A percentile compares a stretch with the other conserved stretches of the same genome.
Conservation (phyloP, 2,888 invertebrate species). For the Netelia inedita region DNA sequence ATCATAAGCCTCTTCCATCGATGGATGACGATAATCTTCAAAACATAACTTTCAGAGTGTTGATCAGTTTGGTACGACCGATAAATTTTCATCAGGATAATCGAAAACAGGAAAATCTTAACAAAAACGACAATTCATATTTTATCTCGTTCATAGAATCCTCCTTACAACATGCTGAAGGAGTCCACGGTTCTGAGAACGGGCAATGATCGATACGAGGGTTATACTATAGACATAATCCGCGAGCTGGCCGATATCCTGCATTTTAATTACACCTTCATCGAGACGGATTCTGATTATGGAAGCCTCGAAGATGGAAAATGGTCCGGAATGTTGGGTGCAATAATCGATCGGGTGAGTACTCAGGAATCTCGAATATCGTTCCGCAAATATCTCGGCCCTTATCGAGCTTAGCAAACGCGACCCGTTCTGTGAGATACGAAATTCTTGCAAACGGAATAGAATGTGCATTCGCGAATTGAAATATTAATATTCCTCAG, state of each 20-base stretch:
- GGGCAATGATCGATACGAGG: slow-evolving; percentile 94
- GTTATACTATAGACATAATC: slow-evolving; percentile 96
- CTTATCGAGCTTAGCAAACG: not conserved
- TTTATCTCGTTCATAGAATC: slow-evolving; percentile 87
- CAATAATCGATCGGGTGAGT: slow-evolving; percentile 90
- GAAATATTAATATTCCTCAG: slow-evolving; percentile 85
- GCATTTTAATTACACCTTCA: slow-evolving; percentile 94
- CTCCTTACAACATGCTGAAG: slow-evolving; percentile 96
- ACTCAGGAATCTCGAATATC: not conserved
- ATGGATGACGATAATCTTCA: slow-evolving; percentile 87
- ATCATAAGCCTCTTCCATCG: slow-evolving; percentile 78
- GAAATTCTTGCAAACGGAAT: not conserved
- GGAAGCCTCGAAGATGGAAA: slow-evolving; percentile 87
- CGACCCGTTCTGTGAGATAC: not conserved
- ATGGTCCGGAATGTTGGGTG: slow-evolving; percentile 92
- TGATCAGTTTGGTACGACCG: slow-evolving; percentile 89
- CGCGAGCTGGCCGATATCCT: slow-evolving; percentile 91
- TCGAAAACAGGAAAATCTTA: slow-evolving; percentile 1
- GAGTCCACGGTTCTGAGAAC: slow-evolving; percentile 88
- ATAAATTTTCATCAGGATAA: not conserved
- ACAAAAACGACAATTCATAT: not conserved
- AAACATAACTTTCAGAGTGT: slow-evolving; percentile 90
- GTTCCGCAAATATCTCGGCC: not conserved
- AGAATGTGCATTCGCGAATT: not conserved
- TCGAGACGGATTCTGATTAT: slow-evolving; percentile 91